phyloP scores from a whole-genome alignment of 2,888 invertebrate genomes.

The Deroplatys truncata region DNA sequence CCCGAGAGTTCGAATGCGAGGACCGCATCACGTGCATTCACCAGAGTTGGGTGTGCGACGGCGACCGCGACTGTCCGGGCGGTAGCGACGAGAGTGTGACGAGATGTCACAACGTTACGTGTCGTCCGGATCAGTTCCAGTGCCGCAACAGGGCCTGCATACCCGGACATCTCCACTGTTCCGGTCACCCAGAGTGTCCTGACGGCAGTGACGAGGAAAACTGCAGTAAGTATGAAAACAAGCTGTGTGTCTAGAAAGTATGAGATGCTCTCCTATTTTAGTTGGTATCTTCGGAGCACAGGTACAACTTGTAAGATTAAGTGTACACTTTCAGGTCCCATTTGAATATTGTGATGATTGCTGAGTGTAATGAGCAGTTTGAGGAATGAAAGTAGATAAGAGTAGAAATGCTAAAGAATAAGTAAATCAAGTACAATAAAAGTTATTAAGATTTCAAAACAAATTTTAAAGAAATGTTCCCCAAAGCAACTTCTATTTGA shows the following conservation, averaged over 20 bases:
- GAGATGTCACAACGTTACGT: slow-evolving; percentile 69
- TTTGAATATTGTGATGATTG: no score
- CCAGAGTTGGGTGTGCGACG: slow-evolving; percentile 79
- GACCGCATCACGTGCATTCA: slow-evolving; percentile 79
- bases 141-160: slow-evolving; percentile 72
- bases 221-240: slow-evolving; percentile 58
- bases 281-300: no score
- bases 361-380: no score
- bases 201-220: slow-evolving; percentile 84
- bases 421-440: no score
- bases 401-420: no score
- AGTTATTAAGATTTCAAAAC: no score
- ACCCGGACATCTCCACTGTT: slow-evolving; percentile 75
- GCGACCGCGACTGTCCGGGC: slow-evolving; percentile 76
- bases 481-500: no score
- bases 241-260: neutral
- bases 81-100: slow-evolving; percentile 69
- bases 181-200: slow-evolving; percentile 73
- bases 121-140: slow-evolving; percentile 81
- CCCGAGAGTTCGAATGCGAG: slow-evolving; percentile 72
- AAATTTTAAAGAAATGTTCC: no score
- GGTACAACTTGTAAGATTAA: no score
- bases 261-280: no score
- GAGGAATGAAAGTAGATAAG: no score
- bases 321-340: no score